Conservation (phyloP, 2,888 invertebrate species). For the Monochamus alternatus region DNA sequence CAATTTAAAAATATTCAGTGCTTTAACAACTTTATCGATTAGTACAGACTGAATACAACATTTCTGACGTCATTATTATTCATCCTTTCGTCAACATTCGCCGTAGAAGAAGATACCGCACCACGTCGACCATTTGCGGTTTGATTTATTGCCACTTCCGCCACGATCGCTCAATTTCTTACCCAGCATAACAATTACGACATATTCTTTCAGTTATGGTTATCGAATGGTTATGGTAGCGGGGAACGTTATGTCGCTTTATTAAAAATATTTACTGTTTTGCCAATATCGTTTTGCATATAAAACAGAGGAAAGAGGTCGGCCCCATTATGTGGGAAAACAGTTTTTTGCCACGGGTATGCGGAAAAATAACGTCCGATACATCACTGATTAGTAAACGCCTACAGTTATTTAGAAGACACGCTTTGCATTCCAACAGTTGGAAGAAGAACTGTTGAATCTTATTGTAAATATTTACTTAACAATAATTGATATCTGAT, state of each 20-base stretch:
- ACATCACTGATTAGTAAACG: background rate
- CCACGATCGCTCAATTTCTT: background rate
- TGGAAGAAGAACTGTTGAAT: background rate
- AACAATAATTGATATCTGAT: background rate
- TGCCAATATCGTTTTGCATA: background rate
- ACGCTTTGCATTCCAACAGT: background rate
- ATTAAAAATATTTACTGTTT: conserved; percentile 3
- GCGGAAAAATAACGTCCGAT: background rate
- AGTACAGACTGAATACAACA: too few relatives aligned
- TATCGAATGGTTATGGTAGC: background rate
- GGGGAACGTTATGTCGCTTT: background rate
- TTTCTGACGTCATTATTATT: too few relatives aligned
- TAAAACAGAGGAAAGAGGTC: background rate
- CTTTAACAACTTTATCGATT: too few relatives aligned
- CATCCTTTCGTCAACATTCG: background rate
- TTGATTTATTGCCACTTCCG: background rate
- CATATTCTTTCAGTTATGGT: background rate
- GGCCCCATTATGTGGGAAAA: background rate
- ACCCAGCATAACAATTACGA: background rate
- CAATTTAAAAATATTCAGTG: too few relatives aligned
- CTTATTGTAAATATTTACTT: background rate
- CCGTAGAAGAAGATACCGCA: conserved; percentile 8
- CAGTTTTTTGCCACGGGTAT: background rate
- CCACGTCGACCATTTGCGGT: background rate
- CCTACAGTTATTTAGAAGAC: background rate